These are phyloP conservation scores for Saccopteryx leptura DNA, from an alignment of 2,113 vertebrate genomes.

Conservation along the genomic window DNA sequence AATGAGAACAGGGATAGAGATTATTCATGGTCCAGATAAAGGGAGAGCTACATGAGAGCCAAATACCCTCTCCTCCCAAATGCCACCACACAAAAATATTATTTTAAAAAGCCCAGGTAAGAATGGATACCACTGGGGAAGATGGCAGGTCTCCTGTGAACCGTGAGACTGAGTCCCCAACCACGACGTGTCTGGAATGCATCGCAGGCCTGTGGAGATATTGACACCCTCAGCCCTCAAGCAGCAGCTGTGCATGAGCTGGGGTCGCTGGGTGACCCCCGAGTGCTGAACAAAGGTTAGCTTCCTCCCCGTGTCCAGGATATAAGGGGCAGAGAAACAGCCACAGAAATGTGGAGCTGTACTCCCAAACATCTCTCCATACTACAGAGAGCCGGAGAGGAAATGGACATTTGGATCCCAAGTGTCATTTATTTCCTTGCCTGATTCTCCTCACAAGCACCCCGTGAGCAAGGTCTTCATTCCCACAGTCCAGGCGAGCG, in stretches of 20 bases:
- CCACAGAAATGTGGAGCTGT: constrained; percentile 84
- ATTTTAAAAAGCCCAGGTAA: background rate
- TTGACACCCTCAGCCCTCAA: background rate
- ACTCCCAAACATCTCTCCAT: constrained; percentile 88
- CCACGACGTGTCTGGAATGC: background rate
- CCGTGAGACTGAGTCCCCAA: background rate
- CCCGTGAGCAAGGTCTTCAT: background rate
- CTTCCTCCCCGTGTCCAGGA: background rate
- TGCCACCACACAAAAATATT: background rate
- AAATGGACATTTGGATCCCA: background rate
- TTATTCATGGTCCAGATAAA: constrained; percentile 23
- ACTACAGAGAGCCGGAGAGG: constrained; percentile 85
- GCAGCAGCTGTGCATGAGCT: background rate
- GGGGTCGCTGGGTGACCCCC: background rate
- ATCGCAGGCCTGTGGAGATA: background rate
- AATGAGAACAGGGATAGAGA: background rate
- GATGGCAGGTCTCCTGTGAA: background rate
- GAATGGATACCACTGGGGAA: background rate
- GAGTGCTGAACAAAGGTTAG: background rate
- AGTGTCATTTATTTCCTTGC: constrained; percentile 42
- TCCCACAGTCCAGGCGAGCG: background rate
- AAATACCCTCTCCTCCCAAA: background rate
- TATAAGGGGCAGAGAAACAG: background rate
- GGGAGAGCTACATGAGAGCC: background rate
- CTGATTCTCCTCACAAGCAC: background rate